Conservation (phyloP, 2,113 vertebrate genomes). For the Tylochromis polylepis region DNA sequence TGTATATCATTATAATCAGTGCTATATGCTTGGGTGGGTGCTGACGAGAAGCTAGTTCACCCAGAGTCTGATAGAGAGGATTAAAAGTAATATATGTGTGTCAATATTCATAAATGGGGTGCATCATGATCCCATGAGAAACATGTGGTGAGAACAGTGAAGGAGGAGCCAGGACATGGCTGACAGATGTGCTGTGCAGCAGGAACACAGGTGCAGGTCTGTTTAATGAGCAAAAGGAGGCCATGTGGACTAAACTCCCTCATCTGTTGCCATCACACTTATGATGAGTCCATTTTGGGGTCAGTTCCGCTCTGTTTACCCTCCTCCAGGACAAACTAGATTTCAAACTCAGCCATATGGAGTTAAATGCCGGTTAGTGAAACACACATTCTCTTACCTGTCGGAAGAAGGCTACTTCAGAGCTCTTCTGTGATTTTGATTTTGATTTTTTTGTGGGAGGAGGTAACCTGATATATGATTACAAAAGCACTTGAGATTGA, state of each 20-base stretch:
- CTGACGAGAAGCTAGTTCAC: background rate
- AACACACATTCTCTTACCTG: constrained; percentile 10
- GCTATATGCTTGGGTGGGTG: background rate
- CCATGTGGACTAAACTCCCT: constrained; percentile 67
- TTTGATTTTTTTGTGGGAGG: background rate
- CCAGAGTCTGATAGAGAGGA: background rate
- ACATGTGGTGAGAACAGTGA: background rate
- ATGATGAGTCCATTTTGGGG: constrained; percentile 71
- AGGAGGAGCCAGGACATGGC: constrained; percentile 18
- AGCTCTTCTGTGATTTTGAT: background rate
- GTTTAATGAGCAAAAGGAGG: constrained; percentile 67
- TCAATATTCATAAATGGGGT: constrained; percentile 38
- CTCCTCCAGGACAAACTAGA: constrained; percentile 36
- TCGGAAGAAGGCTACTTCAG: background rate
- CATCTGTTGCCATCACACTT: constrained; percentile 70
- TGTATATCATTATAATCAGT: background rate
- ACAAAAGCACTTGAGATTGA: background rate
- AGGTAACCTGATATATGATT: background rate
- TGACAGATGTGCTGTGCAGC: constrained; percentile 68
- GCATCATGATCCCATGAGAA: constrained; percentile 12
- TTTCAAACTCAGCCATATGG: constrained; percentile 43
- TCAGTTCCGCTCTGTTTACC: constrained; percentile 51
- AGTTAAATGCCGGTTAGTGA: background rate
- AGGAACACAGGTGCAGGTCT: constrained; percentile 65
- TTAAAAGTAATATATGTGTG: constrained; percentile 13